Evolutionary conservation across 2,797 vertebrate species (phyloP), one percentile per base, ranked within the genome.

Genomic region (Lates japonicus): DNA sequence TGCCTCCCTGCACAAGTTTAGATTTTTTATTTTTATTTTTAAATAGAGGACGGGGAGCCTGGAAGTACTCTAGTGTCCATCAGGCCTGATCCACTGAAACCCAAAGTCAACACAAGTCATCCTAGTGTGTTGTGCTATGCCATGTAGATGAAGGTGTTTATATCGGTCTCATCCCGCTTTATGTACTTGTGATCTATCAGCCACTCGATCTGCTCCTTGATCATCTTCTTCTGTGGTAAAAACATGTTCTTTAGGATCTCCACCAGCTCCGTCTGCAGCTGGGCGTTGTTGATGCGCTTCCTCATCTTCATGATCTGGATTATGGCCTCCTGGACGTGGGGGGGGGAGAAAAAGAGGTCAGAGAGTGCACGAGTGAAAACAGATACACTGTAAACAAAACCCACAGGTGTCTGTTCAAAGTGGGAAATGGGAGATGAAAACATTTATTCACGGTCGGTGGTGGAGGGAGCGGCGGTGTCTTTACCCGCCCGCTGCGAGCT

Each of bases 281-380:
- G 98, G 78, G 98, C 98, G 62, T 99, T 99, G 90, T 97, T 99
- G 94, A 99, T 98, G 95, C 98, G 98, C 96, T 99, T 99, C 87
- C 98, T 94, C 98, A 99, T 99, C 96, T 99, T 99, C 98, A 99
- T 99, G 91, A 99, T 99, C 94, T 99, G 98, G 95, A 99, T 99
- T 81, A 99, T 99, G 93, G 98, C 98, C 94, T 99, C 98, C 98
- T 99, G 93, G 14, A 61, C 0, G 57, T 33, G 17, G 60, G 66
- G 25, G 66, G 57, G 29, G 0, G n/a, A 1, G 22, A 14, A 63
- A n/a, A 17, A 17, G 1, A 29, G 11, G 31, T 48, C 20, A 72
- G 9, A 22, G 39, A 20, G 31, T 29, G 25, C 25, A 29, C 25
- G 25, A 29, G 25, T 29, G 25, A 29, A 55, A 22, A 60, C 29